A percentile compares a stretch with the other conserved stretches of the same genome.
These are phyloP conservation scores for Leuciscus idus DNA, from an alignment of 2,113 vertebrate species.

Conservation along the genomic window DNA sequence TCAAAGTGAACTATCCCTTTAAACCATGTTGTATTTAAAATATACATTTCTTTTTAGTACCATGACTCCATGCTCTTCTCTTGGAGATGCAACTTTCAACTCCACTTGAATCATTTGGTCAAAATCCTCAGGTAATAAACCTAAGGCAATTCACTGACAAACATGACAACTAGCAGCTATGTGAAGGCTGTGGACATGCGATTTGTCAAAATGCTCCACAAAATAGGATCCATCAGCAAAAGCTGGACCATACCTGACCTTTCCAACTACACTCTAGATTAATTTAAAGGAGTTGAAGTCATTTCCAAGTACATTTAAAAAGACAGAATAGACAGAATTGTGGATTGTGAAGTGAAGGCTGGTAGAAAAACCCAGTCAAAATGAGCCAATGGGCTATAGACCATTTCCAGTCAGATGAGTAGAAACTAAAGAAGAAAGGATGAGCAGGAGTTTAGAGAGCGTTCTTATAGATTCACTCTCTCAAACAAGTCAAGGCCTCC, in stretches of 20 bases:
- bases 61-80: not conserved
- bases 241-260: not conserved
- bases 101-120: conserved; percentile 21
- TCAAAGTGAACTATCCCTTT: not conserved
- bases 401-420: not conserved
- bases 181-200: not conserved
- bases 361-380: not conserved
- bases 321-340: not conserved
- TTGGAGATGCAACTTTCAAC: conserved; percentile 9
- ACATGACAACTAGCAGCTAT: conserved; percentile 20
- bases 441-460: conserved; percentile 24
- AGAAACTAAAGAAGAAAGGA: conserved; percentile 15
- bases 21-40: not conserved
- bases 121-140: conserved; percentile 2
- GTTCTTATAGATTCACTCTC: conserved; percentile 61
- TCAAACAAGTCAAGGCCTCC: conserved; percentile 70
- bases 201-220: not conserved
- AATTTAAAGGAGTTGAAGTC: conserved; percentile 3
- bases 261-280: conserved; percentile 17
- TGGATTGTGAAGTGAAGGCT: not conserved
- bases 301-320: not conserved
- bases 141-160: not conserved
- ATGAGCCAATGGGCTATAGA: not conserved
- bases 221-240: not conserved
- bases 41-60: not conserved